Evolutionary conservation across 2,797 vertebrate species (phyloP).

Genomic region (Phylloscopus collybita): DNA sequence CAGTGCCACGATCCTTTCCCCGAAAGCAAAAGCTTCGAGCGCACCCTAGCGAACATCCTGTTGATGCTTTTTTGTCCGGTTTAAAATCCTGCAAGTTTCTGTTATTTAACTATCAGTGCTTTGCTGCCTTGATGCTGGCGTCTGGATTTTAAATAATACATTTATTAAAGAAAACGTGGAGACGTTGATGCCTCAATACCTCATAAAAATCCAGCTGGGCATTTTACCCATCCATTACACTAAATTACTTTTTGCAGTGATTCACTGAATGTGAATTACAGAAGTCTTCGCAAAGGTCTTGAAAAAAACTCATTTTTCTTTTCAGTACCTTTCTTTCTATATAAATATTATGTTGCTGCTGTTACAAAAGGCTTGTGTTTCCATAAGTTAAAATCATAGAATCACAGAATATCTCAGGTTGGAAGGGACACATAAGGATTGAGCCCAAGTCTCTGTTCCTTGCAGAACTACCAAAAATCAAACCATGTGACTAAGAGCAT

Average conservation of each 20-base stretch:
- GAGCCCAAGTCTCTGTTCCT: background rate
- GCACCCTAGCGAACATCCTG: slow-evolving; percentile 16
- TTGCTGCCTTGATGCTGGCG: background rate
- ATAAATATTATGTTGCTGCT: background rate
- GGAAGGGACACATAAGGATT: background rate
- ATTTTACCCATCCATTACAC: background rate
- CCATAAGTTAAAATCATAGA: background rate
- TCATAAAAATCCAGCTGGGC: background rate
- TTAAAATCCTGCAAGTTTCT: background rate
- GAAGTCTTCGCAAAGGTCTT: background rate
- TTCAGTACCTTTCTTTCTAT: background rate
- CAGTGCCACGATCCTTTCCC: accelerated
- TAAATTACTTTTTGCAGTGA: background rate
- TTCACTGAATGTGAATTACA: background rate
- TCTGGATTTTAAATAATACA: background rate
- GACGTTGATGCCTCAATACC: background rate
- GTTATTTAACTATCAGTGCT: background rate
- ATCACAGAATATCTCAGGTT: background rate
- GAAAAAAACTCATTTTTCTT: background rate
- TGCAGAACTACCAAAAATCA: background rate
- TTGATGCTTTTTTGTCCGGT: background rate
- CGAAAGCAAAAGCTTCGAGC: background rate
- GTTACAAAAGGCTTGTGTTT: background rate
- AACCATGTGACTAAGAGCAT: background rate
- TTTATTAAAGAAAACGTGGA: background rate